Base-by-base conservation (phyloP, 2,888 invertebrate species). In the Brachyptera risi region DNA sequence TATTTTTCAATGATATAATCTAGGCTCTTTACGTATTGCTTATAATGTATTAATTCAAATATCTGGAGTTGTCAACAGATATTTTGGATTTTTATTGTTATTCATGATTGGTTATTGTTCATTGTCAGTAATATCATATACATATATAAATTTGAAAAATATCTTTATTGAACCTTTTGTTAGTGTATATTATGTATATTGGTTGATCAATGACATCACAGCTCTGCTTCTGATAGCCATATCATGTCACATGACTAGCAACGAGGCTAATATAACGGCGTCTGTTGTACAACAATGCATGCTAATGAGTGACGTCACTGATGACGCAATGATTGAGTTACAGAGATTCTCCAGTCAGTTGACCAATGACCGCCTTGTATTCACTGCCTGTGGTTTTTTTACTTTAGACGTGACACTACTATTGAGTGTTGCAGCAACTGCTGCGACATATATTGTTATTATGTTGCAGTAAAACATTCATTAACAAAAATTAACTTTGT, bases 321-420 rank as follows among this genome's bases (percentile, higher is more conserved):
- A 23, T 24, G 24, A 9, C 23, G 23, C n/a, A 9, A 24, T 24
- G 4, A 11, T 3, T 5, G 47, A 47, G 24, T 47, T 47, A 2
- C 21, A 47, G 24, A 21, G 9, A 4, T 47, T 47, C 47, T 21
- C 23, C 1, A 21, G n/a, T 13, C 47, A 47, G 47, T 47, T 47
- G 47, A n/a, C 47, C 3, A 47, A 23, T 2, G 47, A 47, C 21
- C 21, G 23, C 4, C 2, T 47, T 3, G 24, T 4, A 1, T 47
- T 47, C 24, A 47, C 19, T 3, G 47, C 47, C 23, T 47, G 47
- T 21, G 47, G 47, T 1, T 47, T 47, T n/a, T 47, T 47, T 24
- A 13, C 17, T n/a, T 21, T 47, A n/a, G 47, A 47, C 47, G 3
- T 47, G 23, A 21, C 47, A 21, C 21, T 47, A 24, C n/a, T 47